Conservation (phyloP, 2,113 vertebrate species). For the Syngnathus scovelli region DNA sequence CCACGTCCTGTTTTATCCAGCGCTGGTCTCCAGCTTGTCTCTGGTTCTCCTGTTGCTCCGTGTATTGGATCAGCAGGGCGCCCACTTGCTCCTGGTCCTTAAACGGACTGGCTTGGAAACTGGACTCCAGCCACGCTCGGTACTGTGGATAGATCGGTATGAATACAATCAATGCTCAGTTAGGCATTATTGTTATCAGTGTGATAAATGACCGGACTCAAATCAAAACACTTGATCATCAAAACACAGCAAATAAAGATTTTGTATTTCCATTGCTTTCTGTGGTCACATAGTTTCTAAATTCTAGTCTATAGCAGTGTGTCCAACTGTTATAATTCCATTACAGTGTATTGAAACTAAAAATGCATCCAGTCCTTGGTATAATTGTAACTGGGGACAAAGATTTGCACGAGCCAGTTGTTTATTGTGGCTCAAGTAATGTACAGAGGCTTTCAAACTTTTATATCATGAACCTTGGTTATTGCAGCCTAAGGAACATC, state of each 20-base stretch:
- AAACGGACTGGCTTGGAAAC: slow-evolving; percentile 71
- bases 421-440: neutral
- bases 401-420: neutral
- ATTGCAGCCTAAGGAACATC: neutral
- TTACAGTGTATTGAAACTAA: neutral
- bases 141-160: slow-evolving; percentile 64
- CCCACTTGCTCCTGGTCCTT: slow-evolving; percentile 78
- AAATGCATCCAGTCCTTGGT: neutral
- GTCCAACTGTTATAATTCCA: neutral
- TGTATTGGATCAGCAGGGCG: slow-evolving; percentile 65
- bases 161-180: neutral
- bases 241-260: too few species aligned
- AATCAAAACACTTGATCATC: too few species aligned
- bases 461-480: neutral
- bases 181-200: too few species aligned
- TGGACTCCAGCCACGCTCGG: slow-evolving; percentile 71
- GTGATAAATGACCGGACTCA: neutral
- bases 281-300: neutral
- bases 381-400: neutral
- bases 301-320: neutral
- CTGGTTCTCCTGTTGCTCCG: slow-evolving; percentile 62
- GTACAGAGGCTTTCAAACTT: neutral
- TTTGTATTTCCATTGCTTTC: neutral
- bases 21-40: slow-evolving; percentile 43
- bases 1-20: slow-evolving; percentile 31